phyloP scores from a whole-genome alignment of 2,797 vertebrate species.

The Selene dorsalis region DNA sequence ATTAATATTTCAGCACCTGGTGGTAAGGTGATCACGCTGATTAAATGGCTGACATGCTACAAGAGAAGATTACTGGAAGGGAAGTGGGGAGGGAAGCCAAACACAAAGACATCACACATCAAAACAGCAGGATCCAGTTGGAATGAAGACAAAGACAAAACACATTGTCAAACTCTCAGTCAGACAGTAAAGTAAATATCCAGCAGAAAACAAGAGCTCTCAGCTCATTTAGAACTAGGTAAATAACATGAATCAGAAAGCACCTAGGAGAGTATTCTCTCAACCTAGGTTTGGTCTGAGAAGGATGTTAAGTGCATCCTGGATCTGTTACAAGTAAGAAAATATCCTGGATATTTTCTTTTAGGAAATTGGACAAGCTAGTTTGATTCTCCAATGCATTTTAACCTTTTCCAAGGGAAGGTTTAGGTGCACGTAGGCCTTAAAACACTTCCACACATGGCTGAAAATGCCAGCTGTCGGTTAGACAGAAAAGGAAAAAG shows the following conservation, averaged over 20 bases:
- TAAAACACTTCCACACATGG: constrained; percentile 15
- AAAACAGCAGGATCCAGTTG: background rate
- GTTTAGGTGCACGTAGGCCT: constrained; percentile 21
- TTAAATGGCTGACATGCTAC: constrained; percentile 63
- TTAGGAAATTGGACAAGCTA: background rate
- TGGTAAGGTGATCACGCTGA: constrained; percentile 67
- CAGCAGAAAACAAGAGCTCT: constrained; percentile 8
- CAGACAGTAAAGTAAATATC: constrained; percentile 10
- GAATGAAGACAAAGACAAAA: background rate
- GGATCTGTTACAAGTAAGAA: background rate
- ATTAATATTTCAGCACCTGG: constrained; percentile 75
- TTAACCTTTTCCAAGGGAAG: constrained; percentile 54
- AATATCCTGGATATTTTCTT: background rate
- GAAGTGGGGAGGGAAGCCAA: constrained; percentile 20
- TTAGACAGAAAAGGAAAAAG: constrained; percentile 26
- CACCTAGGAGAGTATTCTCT: background rate
- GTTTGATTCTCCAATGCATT: constrained; percentile 12
- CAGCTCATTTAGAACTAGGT: constrained; percentile 9
- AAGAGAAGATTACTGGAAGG: constrained; percentile 32
- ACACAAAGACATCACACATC: background rate
- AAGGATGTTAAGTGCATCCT: background rate
- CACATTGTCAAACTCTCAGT: constrained; percentile 4
- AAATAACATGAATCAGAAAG: constrained; percentile 1
- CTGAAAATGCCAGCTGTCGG: constrained; percentile 53
- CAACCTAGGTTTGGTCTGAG: background rate